Evolutionary conservation across 2,113 vertebrate genomes (phyloP).

Genomic region (Myotis brandtii): DNA sequence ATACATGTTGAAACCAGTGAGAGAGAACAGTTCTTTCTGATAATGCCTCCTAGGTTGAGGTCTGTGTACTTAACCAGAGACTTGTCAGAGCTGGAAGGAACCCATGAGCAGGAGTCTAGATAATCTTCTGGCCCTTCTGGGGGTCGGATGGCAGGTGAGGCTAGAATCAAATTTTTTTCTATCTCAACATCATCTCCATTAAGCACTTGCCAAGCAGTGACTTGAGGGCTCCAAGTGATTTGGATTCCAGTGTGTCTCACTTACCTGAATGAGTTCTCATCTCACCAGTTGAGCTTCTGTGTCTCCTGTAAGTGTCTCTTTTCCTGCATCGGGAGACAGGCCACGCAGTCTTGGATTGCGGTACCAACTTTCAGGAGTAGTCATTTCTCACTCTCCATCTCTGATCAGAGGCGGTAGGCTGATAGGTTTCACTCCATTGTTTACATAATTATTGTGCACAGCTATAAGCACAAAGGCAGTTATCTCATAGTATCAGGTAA

Average conservation of each 20-base stretch:
- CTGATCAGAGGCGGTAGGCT: background rate
- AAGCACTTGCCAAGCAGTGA: slow-evolving; percentile 31
- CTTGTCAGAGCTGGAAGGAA: slow-evolving; percentile 45
- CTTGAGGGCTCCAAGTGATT: slow-evolving; percentile 41
- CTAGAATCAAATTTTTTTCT: slow-evolving; percentile 42
- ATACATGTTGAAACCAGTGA: slow-evolving; percentile 1
- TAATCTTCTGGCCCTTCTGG: slow-evolving; percentile 37
- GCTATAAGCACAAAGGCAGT: background rate
- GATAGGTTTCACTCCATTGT: background rate
- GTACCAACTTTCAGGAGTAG: background rate
- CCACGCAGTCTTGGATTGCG: background rate
- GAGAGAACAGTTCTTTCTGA: slow-evolving; percentile 10
- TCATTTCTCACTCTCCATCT: background rate
- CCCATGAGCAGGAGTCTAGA: background rate
- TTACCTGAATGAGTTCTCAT: background rate
- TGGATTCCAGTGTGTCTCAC: background rate
- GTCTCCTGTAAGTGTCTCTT: background rate
- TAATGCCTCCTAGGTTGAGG: slow-evolving; percentile 26
- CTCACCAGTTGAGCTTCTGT: background rate
- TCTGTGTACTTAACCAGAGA: slow-evolving; percentile 44
- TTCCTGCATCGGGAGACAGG: background rate
- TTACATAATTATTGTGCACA: background rate
- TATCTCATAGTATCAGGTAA: background rate
- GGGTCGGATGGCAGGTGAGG: slow-evolving; percentile 47
- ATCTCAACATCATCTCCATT: slow-evolving; percentile 49